Base-by-base conservation (phyloP, 2,888 invertebrate species). In the Omphaloscelis lunosa region DNA sequence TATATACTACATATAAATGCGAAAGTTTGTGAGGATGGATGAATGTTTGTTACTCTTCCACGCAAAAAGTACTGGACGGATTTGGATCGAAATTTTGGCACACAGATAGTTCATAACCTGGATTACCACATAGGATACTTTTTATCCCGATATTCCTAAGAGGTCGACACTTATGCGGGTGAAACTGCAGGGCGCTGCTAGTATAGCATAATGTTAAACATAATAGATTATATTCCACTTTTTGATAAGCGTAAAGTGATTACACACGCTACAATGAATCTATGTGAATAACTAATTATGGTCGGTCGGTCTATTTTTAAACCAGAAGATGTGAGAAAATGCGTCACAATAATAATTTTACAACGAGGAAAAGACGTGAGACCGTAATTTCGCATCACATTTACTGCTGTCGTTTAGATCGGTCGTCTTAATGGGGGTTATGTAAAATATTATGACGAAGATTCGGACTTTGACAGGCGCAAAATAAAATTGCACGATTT, bases 341-440 rank as follows among this genome's bases (percentile, higher is more conserved):
- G 70, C 79, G 70, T 75, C 79, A 68, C 56, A 66, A 69, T 69
- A 71, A 62, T 75, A 72, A 78, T 66, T 77, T 75, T 76, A 82
- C 70, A 53, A 86, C n/a, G 62, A 84, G 77, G 79, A 85, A 82
- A 85, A 79, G 72, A 78, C 72, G 82, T 82, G 79, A 87, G 45
- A 2, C 20, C 9, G 68, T 75, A 80, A 80, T 78, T 80, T 85
- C 41, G 71, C 61, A 75, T 58, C 39, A 76, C 61, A 63, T 82
- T 82, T 77, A 56, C 17, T 66, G 23, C 69, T 51, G 45, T 45
- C 51, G n/a, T 76, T 85, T 70, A 87, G 79, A 70, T 75, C 45
- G 20, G 41, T 56, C 70, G 45, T 75, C 78, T 73, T 86, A 81
- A 84, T 86, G 20, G 70, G 39, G 7, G 20, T 79, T 79, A 75